Conservation (phyloP, 2,888 invertebrate species). For the Fabriciana adippe region DNA sequence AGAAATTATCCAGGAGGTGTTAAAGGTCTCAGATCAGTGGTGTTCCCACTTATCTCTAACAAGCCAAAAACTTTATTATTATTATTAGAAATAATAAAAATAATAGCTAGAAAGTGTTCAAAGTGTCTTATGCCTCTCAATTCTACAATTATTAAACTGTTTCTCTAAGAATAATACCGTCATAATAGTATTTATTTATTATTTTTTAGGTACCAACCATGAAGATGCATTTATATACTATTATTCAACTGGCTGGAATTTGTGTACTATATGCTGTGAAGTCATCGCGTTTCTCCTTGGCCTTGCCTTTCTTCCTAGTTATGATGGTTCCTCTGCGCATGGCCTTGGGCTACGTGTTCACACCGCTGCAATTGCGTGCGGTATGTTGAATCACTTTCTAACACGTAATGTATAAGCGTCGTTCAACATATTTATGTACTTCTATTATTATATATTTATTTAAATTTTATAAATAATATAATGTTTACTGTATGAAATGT, state of each 20-base stretch:
- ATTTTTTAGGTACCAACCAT: constrained; percentile 89
- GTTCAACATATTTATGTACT: no score
- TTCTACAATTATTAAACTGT: neutral
- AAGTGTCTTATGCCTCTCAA: no score
- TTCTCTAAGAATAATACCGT: neutral
- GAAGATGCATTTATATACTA: constrained; percentile 96
- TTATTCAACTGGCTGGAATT: constrained; percentile 91
- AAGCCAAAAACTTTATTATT: no score
- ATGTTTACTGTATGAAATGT: neutral
- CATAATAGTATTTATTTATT: neutral
- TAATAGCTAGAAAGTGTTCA: neutral
- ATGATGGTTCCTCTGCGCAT: constrained; percentile 94
- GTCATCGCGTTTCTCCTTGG: constrained; percentile 93
- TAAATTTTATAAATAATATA: no score
- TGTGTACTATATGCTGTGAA: constrained; percentile 93
- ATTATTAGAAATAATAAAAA: no score
- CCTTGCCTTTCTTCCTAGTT: constrained; percentile 96
- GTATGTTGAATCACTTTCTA: constrained; percentile 73
- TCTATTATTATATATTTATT: no score
- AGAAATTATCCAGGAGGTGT: no score
- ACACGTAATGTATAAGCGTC: no score
- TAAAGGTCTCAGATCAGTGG: no score
- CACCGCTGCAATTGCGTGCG: constrained; percentile 90
- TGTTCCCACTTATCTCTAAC: no score
- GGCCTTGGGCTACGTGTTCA: constrained; percentile 88